phyloP scores from a whole-genome alignment of 1,140 invertebrate genomes.

The Mya arenaria region DNA sequence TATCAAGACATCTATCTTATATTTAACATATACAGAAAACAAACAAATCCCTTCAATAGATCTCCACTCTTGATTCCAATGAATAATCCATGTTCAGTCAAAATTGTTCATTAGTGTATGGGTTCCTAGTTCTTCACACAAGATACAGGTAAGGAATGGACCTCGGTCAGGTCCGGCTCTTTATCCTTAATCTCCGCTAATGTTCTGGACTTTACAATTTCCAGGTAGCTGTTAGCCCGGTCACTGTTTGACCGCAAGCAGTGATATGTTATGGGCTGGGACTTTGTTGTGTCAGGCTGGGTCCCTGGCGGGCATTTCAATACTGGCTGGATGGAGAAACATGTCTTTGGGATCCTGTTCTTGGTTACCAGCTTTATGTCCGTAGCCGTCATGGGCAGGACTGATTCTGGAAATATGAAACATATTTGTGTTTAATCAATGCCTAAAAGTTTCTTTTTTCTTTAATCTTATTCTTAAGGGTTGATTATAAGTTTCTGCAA shows the following conservation, averaged over 20 bases:
- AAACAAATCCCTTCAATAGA: too few species aligned
- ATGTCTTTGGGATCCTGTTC: conserved; percentile 1
- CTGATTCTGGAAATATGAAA: too few species aligned
- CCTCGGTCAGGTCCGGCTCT: conserved; percentile 2
- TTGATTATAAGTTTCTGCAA: too few species aligned
- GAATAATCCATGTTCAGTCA: too few species aligned
- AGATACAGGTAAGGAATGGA: background rate
- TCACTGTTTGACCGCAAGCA: conserved; percentile 5
- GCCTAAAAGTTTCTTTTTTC: too few species aligned
- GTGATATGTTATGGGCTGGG: background rate
- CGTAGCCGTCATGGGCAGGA: conserved; percentile 2
- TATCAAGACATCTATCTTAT: too few species aligned
- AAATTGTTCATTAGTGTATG: too few species aligned
- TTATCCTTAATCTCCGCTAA: conserved; percentile 23
- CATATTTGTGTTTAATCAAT: too few species aligned
- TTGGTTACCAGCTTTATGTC: background rate
- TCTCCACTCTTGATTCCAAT: too few species aligned
- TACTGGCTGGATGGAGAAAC: conserved; percentile 49
- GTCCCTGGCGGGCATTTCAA: conserved; percentile 36
- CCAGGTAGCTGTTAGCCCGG: background rate
- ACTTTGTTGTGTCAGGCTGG: background rate
- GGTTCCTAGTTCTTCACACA: background rate
- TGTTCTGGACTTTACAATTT: background rate
- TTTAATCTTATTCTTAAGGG: too few species aligned
- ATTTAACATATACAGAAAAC: too few species aligned